Conservation (phyloP, 1,140 invertebrate genomes). For the Agrilus planipennis region DNA sequence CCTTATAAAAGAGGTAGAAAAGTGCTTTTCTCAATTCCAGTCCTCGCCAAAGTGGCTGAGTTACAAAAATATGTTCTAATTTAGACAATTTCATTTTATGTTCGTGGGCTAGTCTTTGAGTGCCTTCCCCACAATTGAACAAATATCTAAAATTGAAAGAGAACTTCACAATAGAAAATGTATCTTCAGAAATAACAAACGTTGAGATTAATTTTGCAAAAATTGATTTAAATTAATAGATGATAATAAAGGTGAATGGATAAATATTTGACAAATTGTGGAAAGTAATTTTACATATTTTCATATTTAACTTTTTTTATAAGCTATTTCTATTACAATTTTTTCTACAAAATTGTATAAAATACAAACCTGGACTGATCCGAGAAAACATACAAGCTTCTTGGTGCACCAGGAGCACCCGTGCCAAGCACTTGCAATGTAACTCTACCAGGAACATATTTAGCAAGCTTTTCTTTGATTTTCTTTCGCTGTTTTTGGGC, state of each 20-base stretch:
- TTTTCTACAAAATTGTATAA: not conserved
- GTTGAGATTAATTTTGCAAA: no score
- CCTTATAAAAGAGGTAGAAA: slow-evolving; percentile 6
- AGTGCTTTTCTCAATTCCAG: slow-evolving; percentile 60
- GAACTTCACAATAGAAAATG: no score
- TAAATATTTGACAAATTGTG: no score
- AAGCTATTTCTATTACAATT: not conserved
- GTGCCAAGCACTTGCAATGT: slow-evolving; percentile 65
- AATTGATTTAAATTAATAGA: no score
- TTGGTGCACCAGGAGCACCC: slow-evolving; percentile 58
- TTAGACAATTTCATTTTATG: slow-evolving; percentile 72
- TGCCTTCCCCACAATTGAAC: slow-evolving; percentile 90
- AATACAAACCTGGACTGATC: slow-evolving; percentile 56
- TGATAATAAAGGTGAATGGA: no score
- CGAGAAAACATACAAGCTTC: slow-evolving; percentile 61
- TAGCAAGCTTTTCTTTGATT: slow-evolving; percentile 42
- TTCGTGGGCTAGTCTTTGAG: slow-evolving; percentile 75
- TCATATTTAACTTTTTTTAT: not conserved
- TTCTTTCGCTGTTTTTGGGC: slow-evolving; percentile 43
- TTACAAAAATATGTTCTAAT: slow-evolving; percentile 80
- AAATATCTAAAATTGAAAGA: slow-evolving; percentile 50
- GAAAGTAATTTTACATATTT: no score
- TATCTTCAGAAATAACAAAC: no score
- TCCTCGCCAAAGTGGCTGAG: slow-evolving; percentile 78
- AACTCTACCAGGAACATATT: slow-evolving; percentile 53